Conservation (phyloP, 2,797 vertebrate species). For the Alectoris magna region DNA sequence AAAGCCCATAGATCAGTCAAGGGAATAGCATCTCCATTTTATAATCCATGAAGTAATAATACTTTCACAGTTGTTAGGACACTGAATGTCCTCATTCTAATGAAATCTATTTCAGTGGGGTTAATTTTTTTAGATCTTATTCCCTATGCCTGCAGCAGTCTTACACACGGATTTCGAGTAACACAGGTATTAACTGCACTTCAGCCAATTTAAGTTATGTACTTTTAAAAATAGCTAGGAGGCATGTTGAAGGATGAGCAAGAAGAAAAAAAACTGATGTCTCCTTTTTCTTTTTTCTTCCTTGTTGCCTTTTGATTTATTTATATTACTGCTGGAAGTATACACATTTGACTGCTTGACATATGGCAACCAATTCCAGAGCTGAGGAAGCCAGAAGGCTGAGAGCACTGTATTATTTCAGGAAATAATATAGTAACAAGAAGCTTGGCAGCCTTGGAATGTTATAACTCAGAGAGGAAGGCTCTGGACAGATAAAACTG, state of each 20-base stretch:
- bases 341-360: background rate
- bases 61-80: background rate
- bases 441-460: background rate
- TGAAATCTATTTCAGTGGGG: background rate
- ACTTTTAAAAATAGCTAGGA: background rate
- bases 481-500: background rate
- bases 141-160: background rate
- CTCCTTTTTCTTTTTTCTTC: background rate
- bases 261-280: background rate
- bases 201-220: background rate
- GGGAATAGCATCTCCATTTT: background rate
- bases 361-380: background rate
- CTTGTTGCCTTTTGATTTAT: background rate
- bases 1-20: background rate
- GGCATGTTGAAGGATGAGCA: background rate
- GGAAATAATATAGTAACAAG: background rate
- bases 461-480: background rate
- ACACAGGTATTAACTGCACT: background rate
- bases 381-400: background rate
- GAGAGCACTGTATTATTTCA: background rate
- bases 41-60: background rate
- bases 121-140: background rate
- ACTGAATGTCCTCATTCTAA: background rate
- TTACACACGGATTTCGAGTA: background rate
- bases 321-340: background rate